Conservation (phyloP, 2,113 vertebrate genomes). For the Electrona antarctica region DNA sequence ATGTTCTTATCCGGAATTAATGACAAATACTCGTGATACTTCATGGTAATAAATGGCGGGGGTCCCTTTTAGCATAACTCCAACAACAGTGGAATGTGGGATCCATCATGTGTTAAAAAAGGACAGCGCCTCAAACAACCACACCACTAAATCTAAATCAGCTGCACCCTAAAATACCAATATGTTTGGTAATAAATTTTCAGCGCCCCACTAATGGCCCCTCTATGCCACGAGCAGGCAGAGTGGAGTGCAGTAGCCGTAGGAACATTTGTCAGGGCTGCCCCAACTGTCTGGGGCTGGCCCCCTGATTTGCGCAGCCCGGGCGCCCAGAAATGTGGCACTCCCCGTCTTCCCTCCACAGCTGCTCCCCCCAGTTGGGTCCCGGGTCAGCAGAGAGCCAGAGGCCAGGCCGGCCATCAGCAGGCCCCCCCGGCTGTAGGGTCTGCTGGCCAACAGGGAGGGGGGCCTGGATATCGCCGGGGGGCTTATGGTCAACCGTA, state of each 20-base stretch:
- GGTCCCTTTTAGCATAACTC: slow-evolving; percentile 39
- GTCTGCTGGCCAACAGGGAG: slow-evolving; percentile 40
- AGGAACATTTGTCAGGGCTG: slow-evolving; percentile 72
- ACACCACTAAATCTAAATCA: slow-evolving; percentile 73
- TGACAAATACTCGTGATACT: not conserved
- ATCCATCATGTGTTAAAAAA: slow-evolving; percentile 51
- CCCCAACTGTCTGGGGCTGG: slow-evolving; percentile 71
- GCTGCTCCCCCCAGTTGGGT: slow-evolving; percentile 76
- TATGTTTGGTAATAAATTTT: slow-evolving; percentile 81
- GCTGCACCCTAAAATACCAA: slow-evolving; percentile 81
- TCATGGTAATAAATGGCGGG: not conserved
- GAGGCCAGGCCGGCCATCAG: slow-evolving; percentile 50
- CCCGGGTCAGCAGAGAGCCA: slow-evolving; percentile 68
- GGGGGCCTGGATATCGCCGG: slow-evolving; percentile 30
- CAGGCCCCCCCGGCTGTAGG: slow-evolving; percentile 37
- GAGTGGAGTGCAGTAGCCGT: slow-evolving; percentile 3
- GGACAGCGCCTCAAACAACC: slow-evolving; percentile 41
- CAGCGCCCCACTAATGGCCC: slow-evolving; percentile 73
- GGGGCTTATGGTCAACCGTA: slow-evolving; percentile 61
- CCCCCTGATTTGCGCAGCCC: slow-evolving; percentile 61
- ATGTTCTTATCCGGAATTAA: not conserved
- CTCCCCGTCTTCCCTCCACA: slow-evolving; percentile 69
- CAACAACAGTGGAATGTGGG: slow-evolving; percentile 36
- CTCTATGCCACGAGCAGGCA: slow-evolving; percentile 11
- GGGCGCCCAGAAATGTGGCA: slow-evolving; percentile 73